A percentile compares a stretch with the other conserved stretches of the same genome.
phyloP scores from a whole-genome alignment of 2,797 vertebrate species.

The Vultur gryphus region DNA sequence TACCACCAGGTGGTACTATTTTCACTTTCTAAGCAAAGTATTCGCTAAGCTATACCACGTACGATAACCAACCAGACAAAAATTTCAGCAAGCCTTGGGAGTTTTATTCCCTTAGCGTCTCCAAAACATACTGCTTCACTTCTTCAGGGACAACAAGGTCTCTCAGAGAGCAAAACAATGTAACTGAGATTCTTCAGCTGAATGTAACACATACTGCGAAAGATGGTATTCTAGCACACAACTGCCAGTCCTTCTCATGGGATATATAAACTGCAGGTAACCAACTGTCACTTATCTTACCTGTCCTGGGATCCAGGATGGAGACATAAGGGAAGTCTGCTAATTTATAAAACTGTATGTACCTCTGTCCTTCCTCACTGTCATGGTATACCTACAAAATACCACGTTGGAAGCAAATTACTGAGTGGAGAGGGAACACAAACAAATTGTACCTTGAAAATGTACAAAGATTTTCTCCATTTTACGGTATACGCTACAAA shows the following conservation, averaged over 20 bases:
- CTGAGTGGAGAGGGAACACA: neutral
- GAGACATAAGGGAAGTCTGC: slow-evolving; percentile 98
- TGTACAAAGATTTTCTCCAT: neutral
- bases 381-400: slow-evolving; percentile 93
- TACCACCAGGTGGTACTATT: neutral
- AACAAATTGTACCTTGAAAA: too few relatives aligned
- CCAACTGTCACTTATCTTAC: slow-evolving; percentile 69
- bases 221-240: neutral
- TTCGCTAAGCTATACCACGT: neutral
- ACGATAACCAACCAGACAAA: neutral
- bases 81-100: neutral
- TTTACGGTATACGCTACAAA: neutral
- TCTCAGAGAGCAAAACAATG: neutral
- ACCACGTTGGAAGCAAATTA: neutral
- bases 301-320: slow-evolving; percentile 96
- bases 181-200: neutral
- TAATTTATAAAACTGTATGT: slow-evolving; percentile 98
- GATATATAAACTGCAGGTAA: neutral
- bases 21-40: neutral
- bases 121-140: neutral
- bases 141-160: neutral
- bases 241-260: neutral
- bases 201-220: neutral
- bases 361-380: slow-evolving; percentile 97
- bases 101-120: neutral